phyloP scores from a whole-genome alignment of 2,113 vertebrate species.

The Leiothrix lutea region DNA sequence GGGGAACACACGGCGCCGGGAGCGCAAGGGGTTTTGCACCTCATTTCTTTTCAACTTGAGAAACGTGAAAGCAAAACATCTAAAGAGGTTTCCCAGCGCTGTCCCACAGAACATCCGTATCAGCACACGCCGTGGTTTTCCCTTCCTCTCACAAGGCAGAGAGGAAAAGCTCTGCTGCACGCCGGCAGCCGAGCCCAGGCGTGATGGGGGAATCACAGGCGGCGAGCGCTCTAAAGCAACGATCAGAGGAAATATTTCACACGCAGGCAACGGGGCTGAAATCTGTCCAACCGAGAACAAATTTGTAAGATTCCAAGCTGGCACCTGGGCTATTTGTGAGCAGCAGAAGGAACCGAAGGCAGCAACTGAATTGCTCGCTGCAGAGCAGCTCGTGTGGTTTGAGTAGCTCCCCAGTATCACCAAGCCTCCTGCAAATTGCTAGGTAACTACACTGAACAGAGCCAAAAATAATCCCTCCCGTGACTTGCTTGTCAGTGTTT shows the following conservation, averaged over 20 bases:
- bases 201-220: not conserved
- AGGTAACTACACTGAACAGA: constrained; percentile 25
- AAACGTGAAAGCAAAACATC: not conserved
- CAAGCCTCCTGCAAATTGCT: constrained; percentile 25
- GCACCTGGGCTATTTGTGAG: constrained; percentile 5
- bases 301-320: constrained; percentile 12
- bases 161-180: not conserved
- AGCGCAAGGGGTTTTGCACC: not conserved
- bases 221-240: not conserved
- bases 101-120: not conserved
- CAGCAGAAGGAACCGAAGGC: constrained; percentile 17
- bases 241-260: constrained; percentile 37
- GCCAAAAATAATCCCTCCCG: constrained; percentile 25
- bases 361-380: not conserved
- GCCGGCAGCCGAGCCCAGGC: not conserved
- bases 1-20: not conserved
- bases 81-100: not conserved
- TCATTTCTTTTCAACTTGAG: not conserved
- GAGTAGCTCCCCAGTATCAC: not conserved
- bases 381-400: not conserved
- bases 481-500: not conserved
- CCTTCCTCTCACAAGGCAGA: not conserved
- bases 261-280: not conserved
- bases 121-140: fast-evolving
- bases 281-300: constrained; percentile 9